These are phyloP conservation scores for fruit fly (Drosophila melanogaster) DNA, from an alignment of 1,140 invertebrate species.

Conservation along the genomic window Release_6_plus_ISO1_MT NT_033779.5:15288501-15289000, in stretches of 20 bases:
- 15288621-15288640: slow-evolving; percentile 51
- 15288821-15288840: slow-evolving; percentile 67
- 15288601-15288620: slow-evolving; percentile 34
- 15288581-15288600: slow-evolving; percentile 26
- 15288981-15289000: slow-evolving; percentile 67
- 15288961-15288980: slow-evolving; percentile 83
- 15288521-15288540: not conserved
- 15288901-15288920: slow-evolving; percentile 23
- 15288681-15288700: slow-evolving; percentile 42
- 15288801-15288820: slow-evolving; percentile 76
- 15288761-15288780: slow-evolving; percentile 64
- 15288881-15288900: slow-evolving; percentile 31
- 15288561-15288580: not conserved
- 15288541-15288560: slow-evolving; percentile 1
- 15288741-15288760: slow-evolving; percentile 43
- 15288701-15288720: slow-evolving; percentile 22
- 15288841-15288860: slow-evolving; percentile 69
- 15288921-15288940: slow-evolving; percentile 67
- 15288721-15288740: not conserved
- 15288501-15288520: too few relatives aligned
- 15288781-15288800: slow-evolving; percentile 53
- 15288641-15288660: slow-evolving; percentile 50
- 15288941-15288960: slow-evolving; percentile 69
- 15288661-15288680: slow-evolving; percentile 39
- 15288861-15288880: slow-evolving; percentile 64